Evolutionary conservation across 2,888 invertebrate species (phyloP).

Genomic region (Macrosoma leucophasiata): DNA sequence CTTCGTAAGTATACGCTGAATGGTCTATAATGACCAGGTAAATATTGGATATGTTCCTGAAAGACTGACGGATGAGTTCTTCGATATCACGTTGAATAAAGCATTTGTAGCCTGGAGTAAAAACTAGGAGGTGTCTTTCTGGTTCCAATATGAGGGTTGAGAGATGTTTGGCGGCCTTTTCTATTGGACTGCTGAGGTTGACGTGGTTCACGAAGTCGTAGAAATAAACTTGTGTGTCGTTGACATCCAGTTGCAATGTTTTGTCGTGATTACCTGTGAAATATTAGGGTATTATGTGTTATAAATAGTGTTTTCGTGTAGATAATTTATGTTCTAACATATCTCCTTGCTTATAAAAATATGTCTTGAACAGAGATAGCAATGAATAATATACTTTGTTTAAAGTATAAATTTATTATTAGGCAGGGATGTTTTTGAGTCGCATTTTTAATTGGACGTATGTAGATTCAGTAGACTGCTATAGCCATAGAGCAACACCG

Average conservation of each 20-base stretch:
- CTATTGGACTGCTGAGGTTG: slow-evolving; percentile 14
- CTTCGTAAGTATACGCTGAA: slow-evolving; percentile 23
- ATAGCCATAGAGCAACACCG: no score
- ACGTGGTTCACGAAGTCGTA: slow-evolving; percentile 23
- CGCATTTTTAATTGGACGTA: no score
- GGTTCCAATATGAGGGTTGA: slow-evolving; percentile 9
- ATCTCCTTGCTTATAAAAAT: no score
- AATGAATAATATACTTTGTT: no score
- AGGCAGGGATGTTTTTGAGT: no score
- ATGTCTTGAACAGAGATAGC: no score
- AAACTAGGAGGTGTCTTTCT: slow-evolving; percentile 15
- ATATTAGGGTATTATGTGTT: not conserved
- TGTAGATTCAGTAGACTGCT: no score
- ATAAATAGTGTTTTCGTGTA: no score
- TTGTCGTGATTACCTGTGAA: slow-evolving; percentile 23
- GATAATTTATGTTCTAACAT: no score
- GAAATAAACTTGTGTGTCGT: slow-evolving; percentile 21
- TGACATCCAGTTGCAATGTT: slow-evolving; percentile 19
- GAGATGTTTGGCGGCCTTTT: slow-evolving; percentile 14
- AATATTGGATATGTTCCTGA: slow-evolving; percentile 15
- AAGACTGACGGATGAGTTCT: slow-evolving; percentile 19
- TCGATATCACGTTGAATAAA: slow-evolving; percentile 22
- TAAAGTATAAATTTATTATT: no score
- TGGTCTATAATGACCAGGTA: slow-evolving; percentile 27
- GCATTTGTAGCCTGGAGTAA: slow-evolving; percentile 26